Conservation (phyloP, 1,140 invertebrate species). For the Tribolium castaneum region DNA sequence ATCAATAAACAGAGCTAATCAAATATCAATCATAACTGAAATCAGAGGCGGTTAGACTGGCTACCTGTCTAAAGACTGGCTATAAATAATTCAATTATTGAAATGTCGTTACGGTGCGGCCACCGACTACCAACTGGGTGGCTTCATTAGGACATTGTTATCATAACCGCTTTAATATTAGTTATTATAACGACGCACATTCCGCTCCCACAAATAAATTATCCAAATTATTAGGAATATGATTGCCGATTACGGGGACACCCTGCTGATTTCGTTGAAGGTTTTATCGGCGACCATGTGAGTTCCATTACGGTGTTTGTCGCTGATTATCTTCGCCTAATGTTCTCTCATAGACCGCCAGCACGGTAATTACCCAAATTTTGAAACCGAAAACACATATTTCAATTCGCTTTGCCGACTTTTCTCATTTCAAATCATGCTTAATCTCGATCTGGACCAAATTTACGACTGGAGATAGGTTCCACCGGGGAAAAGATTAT, state of each 20-base stretch:
- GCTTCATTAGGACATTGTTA: conserved; percentile 51
- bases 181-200: conserved; percentile 31
- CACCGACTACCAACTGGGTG: conserved; percentile 49
- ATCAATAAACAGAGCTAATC: conserved; percentile 46
- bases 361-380: conserved; percentile 9
- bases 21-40: conserved; percentile 53
- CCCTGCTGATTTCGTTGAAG: conserved; percentile 32
- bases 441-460: no score
- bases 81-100: conserved; percentile 58
- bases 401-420: background rate
- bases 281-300: conserved; percentile 33
- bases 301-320: conserved; percentile 33
- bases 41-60: conserved; percentile 35
- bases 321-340: conserved; percentile 31
- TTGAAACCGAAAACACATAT: conserved; percentile 1
- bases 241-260: conserved; percentile 22
- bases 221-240: conserved; percentile 47
- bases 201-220: conserved; percentile 47
- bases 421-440: background rate
- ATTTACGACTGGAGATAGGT: background rate
- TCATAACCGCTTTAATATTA: conserved; percentile 44
- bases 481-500: background rate
- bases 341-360: background rate
- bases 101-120: conserved; percentile 51
- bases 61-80: conserved; percentile 48